A percentile compares a stretch with the other conserved stretches of the same genome.
phyloP scores from a whole-genome alignment of 1,140 invertebrate species.

The Drosophila lacteicornis region DNA sequence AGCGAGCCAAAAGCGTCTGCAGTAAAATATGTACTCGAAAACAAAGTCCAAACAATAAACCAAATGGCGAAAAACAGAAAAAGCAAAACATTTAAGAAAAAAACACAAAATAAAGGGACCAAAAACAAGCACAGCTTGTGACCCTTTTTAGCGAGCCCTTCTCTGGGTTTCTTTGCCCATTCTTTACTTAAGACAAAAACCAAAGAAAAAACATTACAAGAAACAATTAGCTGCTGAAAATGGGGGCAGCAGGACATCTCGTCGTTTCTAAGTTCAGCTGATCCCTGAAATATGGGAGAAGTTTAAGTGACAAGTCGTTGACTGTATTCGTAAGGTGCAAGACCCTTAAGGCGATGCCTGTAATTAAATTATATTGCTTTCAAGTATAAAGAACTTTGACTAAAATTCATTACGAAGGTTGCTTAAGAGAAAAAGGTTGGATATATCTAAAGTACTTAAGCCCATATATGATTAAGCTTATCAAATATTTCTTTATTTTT shows the following conservation, averaged over 20 bases:
- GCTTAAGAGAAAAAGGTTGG: not conserved
- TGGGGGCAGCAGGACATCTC: conserved; percentile 48
- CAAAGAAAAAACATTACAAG: conserved; percentile 63
- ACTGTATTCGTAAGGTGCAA: not conserved
- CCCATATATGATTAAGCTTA: too few species aligned
- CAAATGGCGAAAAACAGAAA: conserved; percentile 69
- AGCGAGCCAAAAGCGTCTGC: conserved; percentile 58
- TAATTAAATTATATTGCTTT: conserved; percentile 15
- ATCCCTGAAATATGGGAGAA: conserved; percentile 12
- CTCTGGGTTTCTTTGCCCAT: conserved; percentile 9
- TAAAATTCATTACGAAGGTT: not conserved
- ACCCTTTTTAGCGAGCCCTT: conserved; percentile 65
- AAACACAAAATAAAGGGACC: conserved; percentile 28
- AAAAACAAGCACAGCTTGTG: conserved; percentile 72
- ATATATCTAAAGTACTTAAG: not conserved
- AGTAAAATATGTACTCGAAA: conserved; percentile 74
- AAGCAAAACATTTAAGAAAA: conserved; percentile 40
- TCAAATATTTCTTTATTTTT: not conserved
- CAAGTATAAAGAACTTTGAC: not conserved
- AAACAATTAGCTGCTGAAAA: conserved; percentile 74
- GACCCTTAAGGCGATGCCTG: conserved; percentile 2
- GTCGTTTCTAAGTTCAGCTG: conserved; percentile 24
- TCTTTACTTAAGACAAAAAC: conserved; percentile 44
- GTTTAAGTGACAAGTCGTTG: conserved; percentile 9
- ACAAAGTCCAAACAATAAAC: conserved; percentile 82